These are phyloP conservation scores for Ahaetulla prasina DNA, from an alignment of 2,113 vertebrate species.

Conservation along the genomic window DNA sequence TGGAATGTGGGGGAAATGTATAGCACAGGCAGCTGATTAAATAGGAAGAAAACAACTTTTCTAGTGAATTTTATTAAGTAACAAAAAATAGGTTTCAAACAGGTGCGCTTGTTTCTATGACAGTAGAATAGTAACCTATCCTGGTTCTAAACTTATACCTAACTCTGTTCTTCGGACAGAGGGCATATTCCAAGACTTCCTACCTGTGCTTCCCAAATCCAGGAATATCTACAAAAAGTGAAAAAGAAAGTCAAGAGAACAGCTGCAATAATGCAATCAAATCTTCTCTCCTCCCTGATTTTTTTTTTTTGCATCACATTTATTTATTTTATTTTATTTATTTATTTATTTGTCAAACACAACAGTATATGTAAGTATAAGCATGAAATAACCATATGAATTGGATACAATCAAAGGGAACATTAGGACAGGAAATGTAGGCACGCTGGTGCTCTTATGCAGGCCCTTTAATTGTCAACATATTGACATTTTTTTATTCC, in stretches of 20 bases:
- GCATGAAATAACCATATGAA: too few species aligned
- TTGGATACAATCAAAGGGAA: too few species aligned
- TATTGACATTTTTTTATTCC: neutral
- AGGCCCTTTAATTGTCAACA: too few species aligned
- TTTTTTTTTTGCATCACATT: neutral
- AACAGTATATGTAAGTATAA: too few species aligned
- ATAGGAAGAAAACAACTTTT: neutral
- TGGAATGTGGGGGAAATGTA: neutral
- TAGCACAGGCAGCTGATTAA: neutral
- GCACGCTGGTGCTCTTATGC: too few species aligned
- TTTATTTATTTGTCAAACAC: too few species aligned
- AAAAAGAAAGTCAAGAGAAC: neutral
- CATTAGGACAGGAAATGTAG: too few species aligned
- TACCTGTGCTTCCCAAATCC: neutral
- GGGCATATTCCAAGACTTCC: neutral
- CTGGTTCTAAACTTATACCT: neutral
- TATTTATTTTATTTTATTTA: too few species aligned
- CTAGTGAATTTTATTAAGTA: neutral
- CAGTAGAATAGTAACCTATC: neutral
- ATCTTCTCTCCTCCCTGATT: neutral
- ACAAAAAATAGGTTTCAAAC: neutral
- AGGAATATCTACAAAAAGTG: neutral
- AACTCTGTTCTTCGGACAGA: neutral
- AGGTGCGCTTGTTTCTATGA: neutral
- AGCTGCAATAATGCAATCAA: neutral